phyloP scores from a whole-genome alignment of 1,140 invertebrate species.

The Magallana ariakensis region DNA sequence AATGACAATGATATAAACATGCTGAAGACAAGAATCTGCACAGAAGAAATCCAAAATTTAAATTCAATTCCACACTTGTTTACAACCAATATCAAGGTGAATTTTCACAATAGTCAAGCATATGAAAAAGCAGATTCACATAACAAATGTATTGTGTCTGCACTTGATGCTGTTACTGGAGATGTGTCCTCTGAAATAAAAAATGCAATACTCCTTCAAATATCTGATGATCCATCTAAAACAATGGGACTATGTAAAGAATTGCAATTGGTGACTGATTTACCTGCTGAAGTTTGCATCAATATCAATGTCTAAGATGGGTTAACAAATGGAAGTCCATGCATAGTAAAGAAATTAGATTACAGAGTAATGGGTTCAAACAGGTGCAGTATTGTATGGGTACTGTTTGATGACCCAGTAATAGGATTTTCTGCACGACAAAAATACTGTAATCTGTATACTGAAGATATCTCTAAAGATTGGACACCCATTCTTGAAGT shows the following conservation, averaged over 20 bases:
- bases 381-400: too few relatives aligned
- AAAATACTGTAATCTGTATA: conserved; percentile 55
- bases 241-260: too few relatives aligned
- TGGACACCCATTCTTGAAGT: conserved; percentile 60
- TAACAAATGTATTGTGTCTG: conserved; percentile 53
- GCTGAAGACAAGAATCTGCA: too few relatives aligned
- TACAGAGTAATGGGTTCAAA: too few relatives aligned
- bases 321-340: too few relatives aligned
- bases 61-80: conserved; percentile 40
- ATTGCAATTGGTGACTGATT: too few relatives aligned
- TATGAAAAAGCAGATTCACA: conserved; percentile 41
- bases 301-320: too few relatives aligned
- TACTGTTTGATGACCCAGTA: too few relatives aligned
- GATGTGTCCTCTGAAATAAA: conserved; percentile 50
- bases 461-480: neutral
- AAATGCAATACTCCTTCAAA: conserved; percentile 30
- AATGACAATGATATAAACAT: conserved; percentile 39
- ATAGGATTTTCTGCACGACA: too few relatives aligned
- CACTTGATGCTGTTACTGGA: conserved; percentile 54
- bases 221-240: conserved; percentile 56
- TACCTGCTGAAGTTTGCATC: too few relatives aligned
- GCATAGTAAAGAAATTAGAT: too few relatives aligned
- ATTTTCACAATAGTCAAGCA: conserved; percentile 43
- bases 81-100: conserved; percentile 35
- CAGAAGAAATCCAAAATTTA: too few relatives aligned